Evolutionary conservation across 2,797 vertebrate genomes (phyloP).

Genomic region (Masticophis lateralis): DNA sequence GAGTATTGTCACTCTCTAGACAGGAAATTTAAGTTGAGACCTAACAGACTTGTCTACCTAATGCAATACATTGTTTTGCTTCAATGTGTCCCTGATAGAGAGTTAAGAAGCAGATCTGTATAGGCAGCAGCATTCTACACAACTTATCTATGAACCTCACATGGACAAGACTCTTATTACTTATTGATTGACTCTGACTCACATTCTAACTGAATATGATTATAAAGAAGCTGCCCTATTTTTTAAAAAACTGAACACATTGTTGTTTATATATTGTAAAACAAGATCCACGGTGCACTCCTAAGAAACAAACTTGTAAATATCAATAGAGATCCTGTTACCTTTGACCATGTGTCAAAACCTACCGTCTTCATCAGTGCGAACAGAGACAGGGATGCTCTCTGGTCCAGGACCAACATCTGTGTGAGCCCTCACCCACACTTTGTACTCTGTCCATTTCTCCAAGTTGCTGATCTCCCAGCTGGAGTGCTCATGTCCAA

Average conservation of each 20-base stretch:
- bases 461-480: constrained; percentile 91
- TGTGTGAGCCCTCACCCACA: constrained; percentile 98
- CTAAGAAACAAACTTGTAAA: not conserved
- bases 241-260: not conserved
- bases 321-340: not conserved
- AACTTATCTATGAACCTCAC: not conserved
- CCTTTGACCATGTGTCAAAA: constrained; percentile 5
- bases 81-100: constrained; percentile 57
- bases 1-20: constrained; percentile 55
- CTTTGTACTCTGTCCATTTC: constrained; percentile 99
- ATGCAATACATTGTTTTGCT: constrained; percentile 63
- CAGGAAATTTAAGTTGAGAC: constrained; percentile 56
- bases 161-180: not conserved
- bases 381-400: constrained; percentile 86
- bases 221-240: not conserved
- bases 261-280: constrained; percentile 44
- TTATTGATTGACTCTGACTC: not conserved
- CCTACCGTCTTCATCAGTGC: constrained; percentile 97
- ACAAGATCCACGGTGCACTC: not conserved
- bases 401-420: constrained; percentile 95
- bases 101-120: constrained; percentile 58
- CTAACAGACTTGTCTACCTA: constrained; percentile 62
- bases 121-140: constrained; percentile 37
- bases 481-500: constrained; percentile 86
- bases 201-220: not conserved